Conservation (phyloP, 2,888 invertebrate genomes). For the Steinernema carpocapsae region DNA sequence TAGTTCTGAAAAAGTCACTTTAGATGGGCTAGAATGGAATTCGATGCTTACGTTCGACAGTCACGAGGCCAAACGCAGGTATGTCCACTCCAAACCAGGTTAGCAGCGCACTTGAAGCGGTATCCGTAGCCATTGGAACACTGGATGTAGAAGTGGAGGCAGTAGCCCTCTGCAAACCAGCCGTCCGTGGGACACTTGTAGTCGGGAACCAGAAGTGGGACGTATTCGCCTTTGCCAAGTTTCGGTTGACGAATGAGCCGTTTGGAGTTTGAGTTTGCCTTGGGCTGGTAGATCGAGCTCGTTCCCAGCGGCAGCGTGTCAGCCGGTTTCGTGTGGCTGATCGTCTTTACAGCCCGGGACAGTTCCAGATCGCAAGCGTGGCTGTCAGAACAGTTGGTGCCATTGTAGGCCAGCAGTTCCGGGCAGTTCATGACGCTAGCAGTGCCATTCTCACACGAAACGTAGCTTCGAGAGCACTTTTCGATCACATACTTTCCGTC, state of each 20-base stretch:
- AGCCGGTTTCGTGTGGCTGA: background rate
- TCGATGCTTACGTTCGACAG: background rate
- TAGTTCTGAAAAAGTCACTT: background rate
- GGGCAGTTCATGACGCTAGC: background rate
- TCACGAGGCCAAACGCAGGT: slow-evolving; percentile 1
- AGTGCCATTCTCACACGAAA: background rate
- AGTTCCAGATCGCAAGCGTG: background rate
- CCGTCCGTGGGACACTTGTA: background rate
- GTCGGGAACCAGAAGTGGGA: background rate
- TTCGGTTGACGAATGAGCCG: too few relatives aligned
- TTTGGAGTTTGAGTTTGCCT: too few relatives aligned
- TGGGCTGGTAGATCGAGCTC: background rate
- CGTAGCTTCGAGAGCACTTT: background rate
- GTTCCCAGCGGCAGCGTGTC: background rate
- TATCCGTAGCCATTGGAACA: background rate
- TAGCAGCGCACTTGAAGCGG: slow-evolving; percentile 6
- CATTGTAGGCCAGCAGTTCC: background rate
- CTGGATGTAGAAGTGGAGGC: slow-evolving; percentile 22
- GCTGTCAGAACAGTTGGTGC: background rate
- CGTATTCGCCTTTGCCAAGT: background rate
- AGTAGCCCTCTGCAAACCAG: slow-evolving; percentile 9
- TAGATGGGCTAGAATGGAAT: too few relatives aligned
- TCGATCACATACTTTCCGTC: background rate
- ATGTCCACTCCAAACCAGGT: background rate
- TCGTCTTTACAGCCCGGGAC: background rate